These are phyloP conservation scores for Scophthalmus maximus DNA, from an alignment of 2,113 vertebrate genomes.

Conservation along the genomic window DNA sequence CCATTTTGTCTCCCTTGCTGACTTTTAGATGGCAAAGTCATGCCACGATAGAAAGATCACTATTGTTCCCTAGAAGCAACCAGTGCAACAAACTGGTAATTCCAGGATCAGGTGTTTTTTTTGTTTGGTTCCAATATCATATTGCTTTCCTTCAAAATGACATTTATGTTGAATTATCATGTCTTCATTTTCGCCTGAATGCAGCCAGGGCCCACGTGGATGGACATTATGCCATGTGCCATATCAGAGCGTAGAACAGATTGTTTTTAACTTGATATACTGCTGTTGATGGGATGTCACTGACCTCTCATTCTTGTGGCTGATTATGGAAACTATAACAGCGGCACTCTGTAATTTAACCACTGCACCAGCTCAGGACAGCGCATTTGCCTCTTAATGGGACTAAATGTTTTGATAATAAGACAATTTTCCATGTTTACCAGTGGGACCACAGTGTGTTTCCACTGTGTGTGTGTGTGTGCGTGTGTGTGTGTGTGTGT, in stretches of 20 bases:
- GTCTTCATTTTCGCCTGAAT: conserved; percentile 2
- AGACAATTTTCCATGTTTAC: conserved; percentile 43
- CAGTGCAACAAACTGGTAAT: conserved; percentile 1
- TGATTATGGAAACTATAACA: conserved; percentile 3
- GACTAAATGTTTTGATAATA: conserved; percentile 48
- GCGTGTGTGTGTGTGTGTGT: too few relatives aligned
- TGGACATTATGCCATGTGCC: conserved; percentile 14
- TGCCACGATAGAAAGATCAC: not conserved
- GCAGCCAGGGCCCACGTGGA: not conserved
- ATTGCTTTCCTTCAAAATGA: not conserved
- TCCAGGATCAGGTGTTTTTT: not conserved
- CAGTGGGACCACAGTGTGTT: conserved; percentile 34
- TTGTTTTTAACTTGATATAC: conserved; percentile 32
- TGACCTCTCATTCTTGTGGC: conserved; percentile 13
- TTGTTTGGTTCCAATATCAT: conserved; percentile 14
- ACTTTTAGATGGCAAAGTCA: not conserved
- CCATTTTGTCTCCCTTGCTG: not conserved
- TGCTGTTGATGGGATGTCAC: conserved; percentile 9
- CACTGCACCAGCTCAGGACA: not conserved
- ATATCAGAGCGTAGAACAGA: not conserved
- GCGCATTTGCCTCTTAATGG: conserved; percentile 7
- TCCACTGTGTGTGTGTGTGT: conserved; percentile 51
- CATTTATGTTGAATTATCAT: not conserved
- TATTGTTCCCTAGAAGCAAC: not conserved
- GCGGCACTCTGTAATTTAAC: not conserved